Base-by-base conservation (phyloP, 1,140 invertebrate genomes). In the Melitaea cinxia region DNA sequence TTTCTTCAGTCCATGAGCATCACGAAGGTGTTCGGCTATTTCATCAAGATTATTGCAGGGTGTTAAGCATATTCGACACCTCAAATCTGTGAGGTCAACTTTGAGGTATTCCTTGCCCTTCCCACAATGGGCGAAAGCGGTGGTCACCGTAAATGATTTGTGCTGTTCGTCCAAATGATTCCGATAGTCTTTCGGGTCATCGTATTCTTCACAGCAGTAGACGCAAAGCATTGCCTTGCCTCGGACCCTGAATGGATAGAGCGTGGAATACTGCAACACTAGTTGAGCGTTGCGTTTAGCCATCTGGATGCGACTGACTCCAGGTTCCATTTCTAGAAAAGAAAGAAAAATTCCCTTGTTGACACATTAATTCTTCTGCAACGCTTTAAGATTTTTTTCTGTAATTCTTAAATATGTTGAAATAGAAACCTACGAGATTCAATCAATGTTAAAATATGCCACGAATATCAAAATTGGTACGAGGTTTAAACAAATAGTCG, bases 201-300 rank as follows among this genome's bases (percentile, higher is more conserved):
- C 62, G 67, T 70, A 84, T n/a, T 67, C 70, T 33, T 90, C 85
- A 56, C 77, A 79, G 73, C 88, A 90, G 70, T 86, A 90, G 49
- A 90, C 83, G 61, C 88, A 90, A 23, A 82, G 67, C 71, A 90
- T 70, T 1, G 57, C 50, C 50, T 81, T 81, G 5, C 82, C 77
- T 21, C 71, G 77, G 35, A 87, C 59, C 56, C 88, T 75, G 78
- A 90, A 90, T 26, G 88, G 88, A 66, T 85, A 87, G 12, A 71
- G 73, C 9, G 85, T 88, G 17, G 86, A 83, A 70, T 82, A 82
- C 72, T 78, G 61, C 73, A 90, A 87, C 35, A 90, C 75, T 59
- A 83, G 69, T 68, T 86, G 78, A 26, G 88, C 88, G 68, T 89
- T 89, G 63, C 75, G 68, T 84, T 77, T 84, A 68, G 82, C 77